Evolutionary conservation across 2,113 vertebrate genomes (phyloP), one percentile per base, ranked within the genome.

Genomic region (Mugil cephalus): DNA sequence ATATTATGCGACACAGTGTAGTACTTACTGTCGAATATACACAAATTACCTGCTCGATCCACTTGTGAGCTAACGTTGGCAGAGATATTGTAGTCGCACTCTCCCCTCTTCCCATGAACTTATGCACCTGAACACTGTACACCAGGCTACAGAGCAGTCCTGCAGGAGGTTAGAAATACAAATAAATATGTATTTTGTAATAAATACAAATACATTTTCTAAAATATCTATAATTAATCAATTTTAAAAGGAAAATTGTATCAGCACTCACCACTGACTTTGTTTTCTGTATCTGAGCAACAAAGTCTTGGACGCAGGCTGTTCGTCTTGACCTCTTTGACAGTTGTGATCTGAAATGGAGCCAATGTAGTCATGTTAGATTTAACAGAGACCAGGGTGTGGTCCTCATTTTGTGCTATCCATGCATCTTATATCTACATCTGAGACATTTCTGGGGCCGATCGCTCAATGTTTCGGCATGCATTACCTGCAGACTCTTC

Each of bases 101-200:
- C 3, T 91, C 87, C n/a, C 68, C 67, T 74, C 69, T 79, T 15
- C 1, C 79, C 62, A 69, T 94, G 72, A 70, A 78, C 11, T 7
- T 10, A 0, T 77, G 74, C 95, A 96, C 34, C 0, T 89, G 69
- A 95, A 88, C 38, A 84, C 82, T 10, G 58, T 47, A 45, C 95
- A 96, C 0, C 1, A 47, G 0, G 95, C 94, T 2, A 94, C 66
- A 17, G 85, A 88, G 51, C 95, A 96, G 85, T 95, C 82, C 95
- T 96, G 65, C 58, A 24, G 14, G 10, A 5, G 19, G 69, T 34
- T 69, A 6, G 55, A 34, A 39, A 53, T 47, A 30, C n/a, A 76
- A 15, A 67, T 19, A 12, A 11, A 46, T 24, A 53, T 8, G 10
- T 35, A 0, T n/a, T n/a, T n/a, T n/a, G n/a, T n/a, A n/a, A n/a